phyloP scores from a whole-genome alignment of 2,113 vertebrate species.

The Eublepharis macularius region DNA sequence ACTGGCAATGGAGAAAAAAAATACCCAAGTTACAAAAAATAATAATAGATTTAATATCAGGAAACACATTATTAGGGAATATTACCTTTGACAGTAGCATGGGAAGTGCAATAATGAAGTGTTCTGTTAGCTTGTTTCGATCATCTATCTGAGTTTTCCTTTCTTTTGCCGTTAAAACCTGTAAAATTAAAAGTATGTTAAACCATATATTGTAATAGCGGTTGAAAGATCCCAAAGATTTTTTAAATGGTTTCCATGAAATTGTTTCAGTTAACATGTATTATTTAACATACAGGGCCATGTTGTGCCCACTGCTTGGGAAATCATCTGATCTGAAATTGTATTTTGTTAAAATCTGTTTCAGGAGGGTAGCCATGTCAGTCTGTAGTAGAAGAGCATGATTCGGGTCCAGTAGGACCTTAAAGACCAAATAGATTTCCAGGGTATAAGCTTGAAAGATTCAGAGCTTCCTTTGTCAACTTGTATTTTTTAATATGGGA shows the following conservation, averaged over 20 bases:
- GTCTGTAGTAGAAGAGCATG: too few species aligned
- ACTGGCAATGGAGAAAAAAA: conserved; percentile 74
- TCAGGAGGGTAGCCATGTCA: too few species aligned
- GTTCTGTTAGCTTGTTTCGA: conserved; percentile 96
- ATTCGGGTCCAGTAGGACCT: too few species aligned
- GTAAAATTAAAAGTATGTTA: conserved; percentile 45
- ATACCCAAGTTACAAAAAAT: neutral
- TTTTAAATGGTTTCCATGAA: neutral
- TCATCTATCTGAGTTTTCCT: conserved; percentile 99
- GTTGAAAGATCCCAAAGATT: conserved; percentile 3
- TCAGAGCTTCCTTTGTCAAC: too few species aligned
- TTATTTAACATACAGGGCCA: neutral
- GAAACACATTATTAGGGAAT: conserved; percentile 7
- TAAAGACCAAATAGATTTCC: too few species aligned
- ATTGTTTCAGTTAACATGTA: neutral
- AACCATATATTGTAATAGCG: neutral
- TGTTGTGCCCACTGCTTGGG: neutral
- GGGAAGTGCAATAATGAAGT: conserved; percentile 98
- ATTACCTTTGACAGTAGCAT: conserved; percentile 96
- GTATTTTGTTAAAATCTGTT: too few species aligned
- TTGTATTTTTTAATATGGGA: too few species aligned
- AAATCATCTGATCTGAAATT: neutral
- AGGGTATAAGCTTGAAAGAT: too few species aligned
- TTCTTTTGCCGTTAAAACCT: conserved; percentile 98
- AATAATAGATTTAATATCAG: conserved; percentile 13